A percentile compares a stretch with the other conserved stretches of the same genome.
Conservation (phyloP, 2,888 invertebrate genomes). For the Lydus trimaculatus region DNA sequence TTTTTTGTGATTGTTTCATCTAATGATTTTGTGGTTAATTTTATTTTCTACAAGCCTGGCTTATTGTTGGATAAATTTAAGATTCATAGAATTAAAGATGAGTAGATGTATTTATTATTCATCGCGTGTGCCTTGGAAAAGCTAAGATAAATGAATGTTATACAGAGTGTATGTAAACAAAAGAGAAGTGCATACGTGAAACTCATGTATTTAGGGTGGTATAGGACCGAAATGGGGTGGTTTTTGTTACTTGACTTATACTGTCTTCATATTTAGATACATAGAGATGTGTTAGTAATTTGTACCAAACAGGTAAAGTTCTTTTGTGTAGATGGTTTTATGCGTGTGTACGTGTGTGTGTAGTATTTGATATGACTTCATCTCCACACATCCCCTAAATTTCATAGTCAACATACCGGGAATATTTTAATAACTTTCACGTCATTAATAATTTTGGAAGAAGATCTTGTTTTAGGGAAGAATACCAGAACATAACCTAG, state of each 20-base stretch:
- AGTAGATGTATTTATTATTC: constrained; percentile 59
- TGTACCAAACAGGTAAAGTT: neutral
- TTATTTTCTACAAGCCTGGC: neutral
- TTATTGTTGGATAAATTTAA: constrained; percentile 53
- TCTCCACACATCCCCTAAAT: constrained; percentile 17
- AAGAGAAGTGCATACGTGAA: constrained; percentile 38
- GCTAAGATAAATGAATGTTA: constrained; percentile 56
- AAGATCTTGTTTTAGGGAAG: neutral
- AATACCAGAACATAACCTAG: neutral
- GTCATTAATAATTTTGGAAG: constrained; percentile 2
- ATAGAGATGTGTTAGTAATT: constrained; percentile 13
- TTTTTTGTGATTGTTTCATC: no score
- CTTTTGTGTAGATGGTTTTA: no score
- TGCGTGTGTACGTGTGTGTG: neutral
- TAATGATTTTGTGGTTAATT: neutral
- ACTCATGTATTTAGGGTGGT: neutral
- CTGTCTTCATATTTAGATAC: constrained; percentile 20
- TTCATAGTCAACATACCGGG: constrained; percentile 20
- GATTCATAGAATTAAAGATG: constrained; percentile 62
- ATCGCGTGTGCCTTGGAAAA: constrained; percentile 56
- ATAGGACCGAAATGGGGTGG: constrained; percentile 18
- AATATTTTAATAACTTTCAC: constrained; percentile 32
- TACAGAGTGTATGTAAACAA: constrained; percentile 47
- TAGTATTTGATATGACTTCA: neutral
- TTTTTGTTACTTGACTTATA: constrained; percentile 33